Evolutionary conservation across 2,888 invertebrate genomes (phyloP).

Genomic region (Eustalomyia histrio): DNA sequence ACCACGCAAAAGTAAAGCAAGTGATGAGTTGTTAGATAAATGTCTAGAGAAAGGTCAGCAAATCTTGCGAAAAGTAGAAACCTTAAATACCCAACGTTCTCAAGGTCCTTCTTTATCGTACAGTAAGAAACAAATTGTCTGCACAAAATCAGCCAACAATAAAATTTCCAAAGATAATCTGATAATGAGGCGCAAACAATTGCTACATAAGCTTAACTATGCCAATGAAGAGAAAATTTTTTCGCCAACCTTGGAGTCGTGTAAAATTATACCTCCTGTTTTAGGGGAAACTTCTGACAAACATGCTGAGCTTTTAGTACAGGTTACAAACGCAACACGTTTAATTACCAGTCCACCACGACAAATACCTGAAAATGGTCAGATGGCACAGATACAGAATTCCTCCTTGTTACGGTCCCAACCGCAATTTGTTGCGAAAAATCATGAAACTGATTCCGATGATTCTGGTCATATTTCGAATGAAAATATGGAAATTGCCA

Average conservation of each 20-base stretch:
- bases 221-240: constrained; percentile 76
- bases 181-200: constrained; percentile 27
- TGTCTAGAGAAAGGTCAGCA: constrained; percentile 78
- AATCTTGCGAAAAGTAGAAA: constrained; percentile 77
- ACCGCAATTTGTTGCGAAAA: constrained; percentile 29
- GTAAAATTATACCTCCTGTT: constrained; percentile 77
- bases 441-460: constrained; percentile 82
- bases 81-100: constrained; percentile 67
- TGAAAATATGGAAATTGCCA: constrained; percentile 81
- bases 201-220: constrained; percentile 70
- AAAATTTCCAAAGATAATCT: constrained; percentile 45
- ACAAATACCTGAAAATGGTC: constrained; percentile 5
- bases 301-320: constrained; percentile 76
- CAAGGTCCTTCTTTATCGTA: constrained; percentile 52
- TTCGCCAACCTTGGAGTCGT: constrained; percentile 74
- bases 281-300: constrained; percentile 76
- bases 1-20: constrained; percentile 62
- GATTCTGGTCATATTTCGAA: constrained; percentile 91
- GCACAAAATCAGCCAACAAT: constrained; percentile 35
- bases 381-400: background rate
- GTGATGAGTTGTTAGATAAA: constrained; percentile 76
- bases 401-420: background rate
- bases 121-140: constrained; percentile 53
- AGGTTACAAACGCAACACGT: constrained; percentile 66
- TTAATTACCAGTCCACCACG: constrained; percentile 14